Conservation (phyloP, 2,113 vertebrate genomes). For the Salvator merianae region DNA sequence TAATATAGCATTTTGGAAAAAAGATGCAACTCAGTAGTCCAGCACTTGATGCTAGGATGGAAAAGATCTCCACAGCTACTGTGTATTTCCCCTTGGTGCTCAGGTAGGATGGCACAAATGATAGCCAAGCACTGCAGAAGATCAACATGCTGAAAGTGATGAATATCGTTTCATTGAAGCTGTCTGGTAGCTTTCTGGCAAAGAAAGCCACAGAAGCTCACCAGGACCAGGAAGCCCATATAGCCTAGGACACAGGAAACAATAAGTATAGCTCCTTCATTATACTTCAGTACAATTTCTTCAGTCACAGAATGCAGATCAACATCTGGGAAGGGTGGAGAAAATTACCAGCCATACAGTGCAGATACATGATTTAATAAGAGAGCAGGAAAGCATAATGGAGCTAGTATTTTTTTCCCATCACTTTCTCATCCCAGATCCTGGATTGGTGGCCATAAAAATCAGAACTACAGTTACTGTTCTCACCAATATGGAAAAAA, state of each 20-base stretch:
- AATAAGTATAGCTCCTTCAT: not conserved
- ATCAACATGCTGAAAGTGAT: not conserved
- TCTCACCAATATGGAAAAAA: conserved; percentile 8
- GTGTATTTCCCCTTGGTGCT: not conserved
- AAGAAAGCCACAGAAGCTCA: not conserved
- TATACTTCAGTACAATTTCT: not conserved
- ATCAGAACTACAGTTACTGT: not conserved
- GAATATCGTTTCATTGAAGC: not conserved
- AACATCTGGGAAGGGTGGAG: not conserved
- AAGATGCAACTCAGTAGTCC: not conserved
- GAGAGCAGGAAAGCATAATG: not conserved
- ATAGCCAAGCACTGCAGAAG: not conserved
- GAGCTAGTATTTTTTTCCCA: not conserved
- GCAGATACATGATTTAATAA: not conserved
- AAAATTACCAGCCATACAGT: not conserved
- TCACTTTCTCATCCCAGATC: not conserved
- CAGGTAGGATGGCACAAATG: not conserved
- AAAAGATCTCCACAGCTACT: conserved; percentile 1
- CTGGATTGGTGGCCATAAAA: conserved; percentile 12
- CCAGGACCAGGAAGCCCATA: not conserved
- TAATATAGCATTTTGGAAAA: not conserved
- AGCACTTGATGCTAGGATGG: not conserved
- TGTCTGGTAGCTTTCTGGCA: not conserved
- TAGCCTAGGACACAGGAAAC: not conserved
- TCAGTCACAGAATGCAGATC: not conserved